Conservation (phyloP, 2,888 invertebrate genomes). For the Zygogramma bicolorata region DNA sequence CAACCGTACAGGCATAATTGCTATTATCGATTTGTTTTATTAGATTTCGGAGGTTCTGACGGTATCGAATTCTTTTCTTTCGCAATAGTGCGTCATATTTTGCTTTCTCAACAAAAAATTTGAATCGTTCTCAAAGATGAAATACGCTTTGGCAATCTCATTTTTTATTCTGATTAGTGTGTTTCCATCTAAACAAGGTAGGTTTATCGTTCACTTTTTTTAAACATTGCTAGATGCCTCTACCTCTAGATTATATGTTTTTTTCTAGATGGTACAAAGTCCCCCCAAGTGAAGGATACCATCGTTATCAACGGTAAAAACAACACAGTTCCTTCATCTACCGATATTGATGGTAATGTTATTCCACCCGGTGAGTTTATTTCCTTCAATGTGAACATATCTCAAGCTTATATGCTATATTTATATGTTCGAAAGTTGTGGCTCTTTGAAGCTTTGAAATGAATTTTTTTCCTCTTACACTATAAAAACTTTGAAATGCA, state of each 20-base stretch:
- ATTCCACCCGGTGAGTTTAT: neutral
- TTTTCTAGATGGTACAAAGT: neutral
- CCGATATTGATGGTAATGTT: neutral
- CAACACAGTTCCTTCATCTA: neutral
- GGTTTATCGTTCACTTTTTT: neutral
- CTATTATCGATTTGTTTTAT: too few relatives aligned
- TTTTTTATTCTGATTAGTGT: slow-evolving; percentile 19
- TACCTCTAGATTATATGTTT: neutral
- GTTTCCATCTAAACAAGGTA: slow-evolving; percentile 17
- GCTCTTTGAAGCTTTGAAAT: too few relatives aligned
- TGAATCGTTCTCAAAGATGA: slow-evolving; percentile 19
- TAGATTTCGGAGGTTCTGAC: neutral
- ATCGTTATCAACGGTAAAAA: neutral
- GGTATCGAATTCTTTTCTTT: neutral
- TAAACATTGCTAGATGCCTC: neutral
- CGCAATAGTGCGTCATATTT: neutral
- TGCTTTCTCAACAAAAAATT: slow-evolving; percentile 17
- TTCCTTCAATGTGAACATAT: too few relatives aligned
- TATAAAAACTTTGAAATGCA: too few relatives aligned
- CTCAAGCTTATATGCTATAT: too few relatives aligned
- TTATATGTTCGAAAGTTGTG: too few relatives aligned
- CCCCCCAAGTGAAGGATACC: neutral
- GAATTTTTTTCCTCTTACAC: too few relatives aligned
- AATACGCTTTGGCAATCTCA: slow-evolving; percentile 18
- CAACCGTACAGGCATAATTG: too few relatives aligned